phyloP scores from a whole-genome alignment of 2,888 invertebrate genomes.

The Gastrophysa polygoni region DNA sequence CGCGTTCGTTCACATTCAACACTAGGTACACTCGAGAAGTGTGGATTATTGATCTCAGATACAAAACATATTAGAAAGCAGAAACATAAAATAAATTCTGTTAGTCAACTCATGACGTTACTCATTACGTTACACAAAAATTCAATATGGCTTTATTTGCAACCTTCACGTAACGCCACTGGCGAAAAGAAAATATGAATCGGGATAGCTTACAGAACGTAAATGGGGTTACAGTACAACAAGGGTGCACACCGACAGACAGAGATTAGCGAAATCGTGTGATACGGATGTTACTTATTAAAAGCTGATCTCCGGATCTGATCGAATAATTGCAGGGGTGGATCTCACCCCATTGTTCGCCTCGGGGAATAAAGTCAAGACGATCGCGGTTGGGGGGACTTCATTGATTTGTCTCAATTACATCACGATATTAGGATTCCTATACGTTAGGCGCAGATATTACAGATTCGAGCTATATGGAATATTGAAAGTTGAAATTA shows the following conservation, averaged over 20 bases:
- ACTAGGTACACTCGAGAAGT: too few species aligned
- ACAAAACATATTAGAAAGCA: too few species aligned
- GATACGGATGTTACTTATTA: conserved; percentile 58
- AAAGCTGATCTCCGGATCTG: conserved; percentile 56
- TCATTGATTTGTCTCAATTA: conserved; percentile 32
- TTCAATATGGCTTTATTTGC: conserved; percentile 12
- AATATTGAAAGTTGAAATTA: too few species aligned
- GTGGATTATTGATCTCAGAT: too few species aligned
- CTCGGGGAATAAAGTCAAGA: conserved; percentile 22
- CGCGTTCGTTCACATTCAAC: too few species aligned
- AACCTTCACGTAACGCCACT: conserved; percentile 7
- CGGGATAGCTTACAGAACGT: conserved; percentile 26
- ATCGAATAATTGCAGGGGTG: conserved; percentile 57
- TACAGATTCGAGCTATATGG: too few species aligned
- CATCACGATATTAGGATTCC: neutral
- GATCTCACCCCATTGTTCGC: conserved; percentile 41
- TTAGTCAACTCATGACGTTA: too few species aligned
- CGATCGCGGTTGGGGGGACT: conserved; percentile 21
- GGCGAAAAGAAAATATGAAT: conserved; percentile 13
- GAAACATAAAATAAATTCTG: too few species aligned
- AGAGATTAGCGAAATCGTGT: conserved; percentile 56
- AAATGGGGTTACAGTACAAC: conserved; percentile 21
- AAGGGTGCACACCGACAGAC: conserved; percentile 34
- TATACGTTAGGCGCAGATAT: neutral
- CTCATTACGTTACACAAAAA: too few species aligned